Base-by-base conservation (phyloP, 2,113 vertebrate species). In the Ptychochromis oligacanthus region DNA sequence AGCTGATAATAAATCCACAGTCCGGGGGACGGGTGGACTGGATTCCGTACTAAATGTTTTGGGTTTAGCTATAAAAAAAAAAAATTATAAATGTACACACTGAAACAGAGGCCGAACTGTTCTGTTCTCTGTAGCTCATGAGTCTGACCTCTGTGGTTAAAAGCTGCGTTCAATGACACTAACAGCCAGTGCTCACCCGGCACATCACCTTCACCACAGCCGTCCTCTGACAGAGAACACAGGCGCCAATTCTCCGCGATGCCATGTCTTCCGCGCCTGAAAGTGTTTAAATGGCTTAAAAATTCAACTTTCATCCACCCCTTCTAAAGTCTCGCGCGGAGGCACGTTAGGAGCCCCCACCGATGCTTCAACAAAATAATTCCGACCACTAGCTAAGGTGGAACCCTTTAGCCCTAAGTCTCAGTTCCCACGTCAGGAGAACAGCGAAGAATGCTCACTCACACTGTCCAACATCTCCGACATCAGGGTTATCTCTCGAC, bases 361-460 rank as follows among this genome's bases (percentile, higher is more conserved):
- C 1, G 1, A 49, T 84, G 82, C 91, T 24, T 80, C 89, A 79
- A 75, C 86, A 94, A 95, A 96, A 95, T 87, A 95, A 84, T 24
- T 91, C 95, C 95, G 94, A 46, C 28, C 3, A 12, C 12, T 20
- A 26, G 14, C 57, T n/a, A 11, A 79, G n/a, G 75, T 80, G 90
- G 93, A 91, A 94, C 86, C 1, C 5, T 77, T 57, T 4, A 2
- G 2, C 20, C 0, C 13, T 0, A 3, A 18, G 4, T 1, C 24
- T 85, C 1, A 12, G 89, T 93, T 92, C 90, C 90, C 0, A 11
- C 2, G 0, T 5, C 2, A 2, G 4, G 0, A 3, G 2, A 2
- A 38, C 8, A 57, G 0, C 3, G 3, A 60, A 0, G 60, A 87
- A 55, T 1, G 2, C 34, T 88, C 70, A 85, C 85, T 91, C 76